Conservation (phyloP, 2,888 invertebrate genomes). For the Pantelozetes paolii region DNA sequence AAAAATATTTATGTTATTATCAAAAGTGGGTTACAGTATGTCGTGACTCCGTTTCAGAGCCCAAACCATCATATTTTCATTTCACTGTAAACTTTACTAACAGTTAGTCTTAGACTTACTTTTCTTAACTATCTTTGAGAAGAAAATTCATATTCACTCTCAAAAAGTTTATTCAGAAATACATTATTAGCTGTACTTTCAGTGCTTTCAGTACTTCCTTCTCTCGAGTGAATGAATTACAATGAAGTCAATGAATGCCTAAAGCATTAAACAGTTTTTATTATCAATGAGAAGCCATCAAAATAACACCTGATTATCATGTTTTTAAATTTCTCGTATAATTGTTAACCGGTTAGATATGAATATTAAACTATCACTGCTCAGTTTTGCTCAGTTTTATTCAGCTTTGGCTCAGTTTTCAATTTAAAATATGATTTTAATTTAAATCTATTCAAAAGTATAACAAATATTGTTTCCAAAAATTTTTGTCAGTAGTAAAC, state of each 20-base stretch:
- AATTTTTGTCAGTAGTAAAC: too few species aligned
- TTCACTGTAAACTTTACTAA: neutral
- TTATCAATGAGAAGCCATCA: slow-evolving; percentile 1
- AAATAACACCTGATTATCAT: neutral
- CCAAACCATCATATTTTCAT: slow-evolving; percentile 1
- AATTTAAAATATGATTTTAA: too few species aligned
- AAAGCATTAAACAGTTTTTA: slow-evolving; percentile 10
- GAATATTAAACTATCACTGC: too few species aligned
- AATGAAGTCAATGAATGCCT: slow-evolving; percentile 15
- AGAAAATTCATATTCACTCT: slow-evolving; percentile 2
- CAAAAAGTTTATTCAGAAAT: slow-evolving; percentile 1
- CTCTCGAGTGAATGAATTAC: neutral
- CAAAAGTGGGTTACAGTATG: slow-evolving; percentile 30
- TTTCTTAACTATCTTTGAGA: neutral
- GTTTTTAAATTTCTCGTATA: neutral
- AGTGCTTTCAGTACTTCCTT: slow-evolving; percentile 3
- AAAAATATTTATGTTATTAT: neutral
- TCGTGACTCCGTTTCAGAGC: slow-evolving; percentile 27
- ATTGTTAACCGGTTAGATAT: too few species aligned
- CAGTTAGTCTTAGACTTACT: neutral
- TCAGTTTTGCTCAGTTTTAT: too few species aligned
- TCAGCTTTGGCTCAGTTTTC: too few species aligned
- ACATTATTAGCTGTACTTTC: neutral
- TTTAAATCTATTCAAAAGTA: too few species aligned
- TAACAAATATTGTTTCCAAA: too few species aligned